These are phyloP conservation scores for Stratiomys singularior DNA, from an alignment of 2,888 invertebrate genomes.

Conservation along the genomic window DNA sequence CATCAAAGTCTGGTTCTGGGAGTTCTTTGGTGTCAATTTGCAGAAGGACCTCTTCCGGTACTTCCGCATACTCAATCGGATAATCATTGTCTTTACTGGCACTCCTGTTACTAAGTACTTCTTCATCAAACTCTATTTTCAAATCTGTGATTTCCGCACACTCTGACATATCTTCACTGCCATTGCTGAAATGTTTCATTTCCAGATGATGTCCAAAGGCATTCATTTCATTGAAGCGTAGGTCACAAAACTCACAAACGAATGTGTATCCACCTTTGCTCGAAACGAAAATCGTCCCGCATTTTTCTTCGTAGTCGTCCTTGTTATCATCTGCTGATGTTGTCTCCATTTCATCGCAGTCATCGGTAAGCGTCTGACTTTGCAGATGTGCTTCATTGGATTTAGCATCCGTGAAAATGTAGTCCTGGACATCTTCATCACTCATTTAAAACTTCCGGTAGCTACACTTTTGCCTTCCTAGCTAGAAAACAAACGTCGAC, in stretches of 20 bases:
- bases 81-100: neutral
- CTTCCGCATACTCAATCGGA: slow-evolving; percentile 27
- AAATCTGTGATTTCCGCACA: neutral
- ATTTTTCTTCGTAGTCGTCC: slow-evolving; percentile 47
- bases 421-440: neutral
- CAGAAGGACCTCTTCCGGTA: neutral
- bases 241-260: slow-evolving; percentile 49
- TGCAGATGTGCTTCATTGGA: neutral
- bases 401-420: neutral
- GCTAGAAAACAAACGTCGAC: too few species aligned
- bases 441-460: too few species aligned
- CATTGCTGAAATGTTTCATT: slow-evolving; percentile 49
- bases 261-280: slow-evolving; percentile 49
- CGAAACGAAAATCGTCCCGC: slow-evolving; percentile 52
- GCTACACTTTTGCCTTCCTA: too few species aligned
- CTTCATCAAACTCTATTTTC: slow-evolving; percentile 37
- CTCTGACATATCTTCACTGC: neutral
- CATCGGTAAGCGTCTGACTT: neutral
- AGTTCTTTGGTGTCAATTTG: neutral
- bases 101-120: slow-evolving; percentile 35
- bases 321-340: neutral
- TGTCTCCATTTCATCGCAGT: neutral
- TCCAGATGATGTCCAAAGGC: slow-evolving; percentile 50
- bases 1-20: slow-evolving; percentile 40
- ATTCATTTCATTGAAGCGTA: slow-evolving; percentile 45